phyloP scores from a whole-genome alignment of 1,140 invertebrate genomes.

The Apis cerana region DNA sequence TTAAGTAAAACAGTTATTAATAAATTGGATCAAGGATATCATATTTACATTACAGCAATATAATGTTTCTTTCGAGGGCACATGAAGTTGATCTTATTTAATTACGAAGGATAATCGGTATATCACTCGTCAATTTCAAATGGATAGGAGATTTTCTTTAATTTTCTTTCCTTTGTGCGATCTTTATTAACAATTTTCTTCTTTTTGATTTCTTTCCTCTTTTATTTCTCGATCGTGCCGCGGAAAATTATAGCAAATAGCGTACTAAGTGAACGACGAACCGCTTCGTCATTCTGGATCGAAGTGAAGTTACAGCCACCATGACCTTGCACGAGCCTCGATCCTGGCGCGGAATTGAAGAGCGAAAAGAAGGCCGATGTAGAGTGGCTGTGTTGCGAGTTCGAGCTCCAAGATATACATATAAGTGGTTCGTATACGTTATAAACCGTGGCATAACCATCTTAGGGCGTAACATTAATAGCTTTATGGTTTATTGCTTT shows the following conservation, averaged over 20 bases:
- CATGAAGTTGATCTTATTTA: no score
- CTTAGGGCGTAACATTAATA: slow-evolving; percentile 76
- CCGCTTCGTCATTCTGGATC: slow-evolving; percentile 38
- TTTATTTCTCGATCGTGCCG: not conserved
- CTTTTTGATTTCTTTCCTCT: not conserved
- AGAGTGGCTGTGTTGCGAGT: slow-evolving; percentile 34
- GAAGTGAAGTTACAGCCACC: not conserved
- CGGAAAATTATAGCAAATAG: slow-evolving; percentile 19
- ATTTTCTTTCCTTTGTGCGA: no score
- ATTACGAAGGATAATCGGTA: no score
- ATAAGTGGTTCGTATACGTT: slow-evolving; percentile 65
- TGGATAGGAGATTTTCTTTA: no score
- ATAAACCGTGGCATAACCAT: slow-evolving; percentile 69
- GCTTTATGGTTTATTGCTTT: slow-evolving; percentile 77
- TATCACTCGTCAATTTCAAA: no score
- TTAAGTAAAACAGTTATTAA: no score
- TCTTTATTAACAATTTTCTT: no score
- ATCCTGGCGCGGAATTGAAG: slow-evolving; percentile 53
- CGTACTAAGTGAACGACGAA: not conserved
- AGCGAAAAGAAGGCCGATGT: slow-evolving; percentile 33
- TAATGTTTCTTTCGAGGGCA: no score
- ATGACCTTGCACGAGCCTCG: not conserved
- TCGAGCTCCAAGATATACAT: slow-evolving; percentile 60
- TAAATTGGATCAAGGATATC: no score
- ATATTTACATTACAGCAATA: no score